Percentiles rank a stretch among this genome's conserved stretches.
Evolutionary conservation across 2,797 vertebrate species (phyloP).

Genomic region (Sebastes vulpes): DNA sequence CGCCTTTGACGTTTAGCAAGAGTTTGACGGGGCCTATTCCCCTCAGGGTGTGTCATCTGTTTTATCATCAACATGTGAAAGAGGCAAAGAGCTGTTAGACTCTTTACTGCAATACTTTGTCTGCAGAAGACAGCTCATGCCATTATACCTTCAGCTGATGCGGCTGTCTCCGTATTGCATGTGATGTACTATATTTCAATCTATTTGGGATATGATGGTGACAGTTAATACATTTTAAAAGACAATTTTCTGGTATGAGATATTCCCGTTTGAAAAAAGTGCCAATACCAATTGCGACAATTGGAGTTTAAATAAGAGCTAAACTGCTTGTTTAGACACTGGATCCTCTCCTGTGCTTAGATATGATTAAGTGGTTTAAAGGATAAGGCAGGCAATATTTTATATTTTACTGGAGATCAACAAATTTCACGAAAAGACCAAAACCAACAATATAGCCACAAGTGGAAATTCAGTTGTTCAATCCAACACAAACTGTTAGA

Average conservation of each 20-base stretch:
- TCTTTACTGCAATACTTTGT: slow-evolving; percentile 33
- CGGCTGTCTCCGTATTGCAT: slow-evolving; percentile 14
- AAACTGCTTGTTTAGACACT: slow-evolving; percentile 4
- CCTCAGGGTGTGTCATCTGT: slow-evolving; percentile 58
- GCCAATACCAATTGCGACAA: slow-evolving; percentile 8
- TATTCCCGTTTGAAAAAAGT: slow-evolving; percentile 16
- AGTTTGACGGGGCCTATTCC: slow-evolving; percentile 48
- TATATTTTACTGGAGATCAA: not conserved
- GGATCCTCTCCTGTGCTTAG: not conserved
- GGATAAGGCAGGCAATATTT: not conserved
- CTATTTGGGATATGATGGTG: slow-evolving; percentile 5
- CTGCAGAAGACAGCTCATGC: slow-evolving; percentile 40
- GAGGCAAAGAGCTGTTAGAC: slow-evolving; percentile 35
- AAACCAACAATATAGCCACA: not conserved
- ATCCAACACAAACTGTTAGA: too few relatives aligned
- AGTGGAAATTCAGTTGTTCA: too few relatives aligned
- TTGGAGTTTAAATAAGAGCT: slow-evolving; percentile 21
- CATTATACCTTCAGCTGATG: slow-evolving; percentile 33
- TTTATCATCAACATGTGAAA: slow-evolving; percentile 54
- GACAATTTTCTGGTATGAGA: slow-evolving; percentile 12
- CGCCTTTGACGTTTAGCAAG: slow-evolving; percentile 72
- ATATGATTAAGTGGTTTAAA: not conserved
- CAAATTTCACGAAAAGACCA: not conserved
- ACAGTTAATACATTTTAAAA: slow-evolving; percentile 43
- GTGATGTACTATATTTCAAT: slow-evolving; percentile 18